Evolutionary conservation across 2,888 invertebrate species (phyloP).

Genomic region (Gasteruption jaculator): DNA sequence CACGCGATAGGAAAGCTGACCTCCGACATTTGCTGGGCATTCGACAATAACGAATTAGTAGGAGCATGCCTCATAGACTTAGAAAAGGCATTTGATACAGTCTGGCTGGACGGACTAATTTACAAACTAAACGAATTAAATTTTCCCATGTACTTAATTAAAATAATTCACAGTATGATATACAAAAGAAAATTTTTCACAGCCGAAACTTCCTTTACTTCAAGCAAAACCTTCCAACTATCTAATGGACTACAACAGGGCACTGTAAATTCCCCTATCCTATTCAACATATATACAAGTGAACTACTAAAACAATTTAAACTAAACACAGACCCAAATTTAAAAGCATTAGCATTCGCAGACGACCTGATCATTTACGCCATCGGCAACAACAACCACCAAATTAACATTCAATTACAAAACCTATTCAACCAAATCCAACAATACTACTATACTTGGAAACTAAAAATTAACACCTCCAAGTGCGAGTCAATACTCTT

Average conservation of each 20-base stretch:
- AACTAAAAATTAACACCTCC: slow-evolving; percentile 14
- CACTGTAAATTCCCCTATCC: slow-evolving; percentile 13
- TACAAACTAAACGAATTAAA: slow-evolving; percentile 18
- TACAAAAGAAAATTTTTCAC: slow-evolving; percentile 12
- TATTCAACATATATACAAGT: slow-evolving; percentile 22
- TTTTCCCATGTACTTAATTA: slow-evolving; percentile 13
- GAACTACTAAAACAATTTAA: slow-evolving; percentile 15
- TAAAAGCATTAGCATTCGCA: slow-evolving; percentile 13
- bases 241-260: slow-evolving; percentile 18
- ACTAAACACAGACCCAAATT: slow-evolving; percentile 4
- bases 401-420: slow-evolving; percentile 8
- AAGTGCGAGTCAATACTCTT: slow-evolving; percentile 23
- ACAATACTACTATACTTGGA: slow-evolving; percentile 18
- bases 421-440: slow-evolving; percentile 12
- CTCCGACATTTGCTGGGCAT: slow-evolving; percentile 9
- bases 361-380: slow-evolving; percentile 20
- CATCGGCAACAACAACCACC: not conserved
- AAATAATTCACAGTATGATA: slow-evolving; percentile 17
- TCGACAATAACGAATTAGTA: slow-evolving; percentile 9
- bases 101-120: slow-evolving; percentile 18
- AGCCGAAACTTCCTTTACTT: not conserved
- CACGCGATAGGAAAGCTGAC: slow-evolving; percentile 20
- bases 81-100: slow-evolving; percentile 19
- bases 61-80: slow-evolving; percentile 19
- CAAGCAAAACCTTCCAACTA: slow-evolving; percentile 6